Evolutionary conservation across 1,140 invertebrate species (phyloP).

Genomic region (Carcinoscorpius rotundicauda): DNA sequence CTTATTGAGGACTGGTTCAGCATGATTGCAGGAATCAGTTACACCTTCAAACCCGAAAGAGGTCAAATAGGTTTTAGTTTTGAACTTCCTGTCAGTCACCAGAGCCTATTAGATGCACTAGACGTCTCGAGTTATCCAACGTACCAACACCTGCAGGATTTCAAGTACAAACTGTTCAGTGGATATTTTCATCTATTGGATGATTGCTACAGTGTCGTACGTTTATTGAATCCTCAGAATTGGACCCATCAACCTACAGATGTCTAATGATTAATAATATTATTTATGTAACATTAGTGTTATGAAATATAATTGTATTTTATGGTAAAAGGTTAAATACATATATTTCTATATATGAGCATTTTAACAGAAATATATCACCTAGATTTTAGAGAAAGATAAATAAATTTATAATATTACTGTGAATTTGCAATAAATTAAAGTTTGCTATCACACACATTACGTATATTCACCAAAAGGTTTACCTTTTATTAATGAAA

Average conservation of each 20-base stretch:
- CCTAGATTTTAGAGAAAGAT: too few species aligned
- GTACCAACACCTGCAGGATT: slow-evolving; percentile 9
- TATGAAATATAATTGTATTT: too few species aligned
- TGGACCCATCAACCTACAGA: slow-evolving; percentile 13
- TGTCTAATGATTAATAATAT: background rate
- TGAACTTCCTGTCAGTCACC: slow-evolving; percentile 1
- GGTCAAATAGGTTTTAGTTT: slow-evolving; percentile 10
- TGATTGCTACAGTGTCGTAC: slow-evolving; percentile 13
- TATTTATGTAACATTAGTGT: too few species aligned
- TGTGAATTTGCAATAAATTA: too few species aligned
- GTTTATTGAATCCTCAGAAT: slow-evolving; percentile 10
- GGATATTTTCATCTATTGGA: slow-evolving; percentile 20
- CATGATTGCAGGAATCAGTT: slow-evolving; percentile 11
- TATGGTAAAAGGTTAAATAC: too few species aligned
- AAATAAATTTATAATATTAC: too few species aligned
- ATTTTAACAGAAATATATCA: too few species aligned
- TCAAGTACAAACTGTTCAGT: slow-evolving; percentile 3
- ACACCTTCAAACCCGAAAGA: slow-evolving; percentile 9
- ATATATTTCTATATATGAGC: too few species aligned
- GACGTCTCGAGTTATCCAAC: slow-evolving; percentile 13
- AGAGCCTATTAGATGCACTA: slow-evolving; percentile 10
- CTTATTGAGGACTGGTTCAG: slow-evolving; percentile 11
- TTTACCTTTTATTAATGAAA: too few species aligned
- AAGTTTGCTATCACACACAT: too few species aligned
- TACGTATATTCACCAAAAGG: too few species aligned